Base-by-base conservation (phyloP, 2,888 invertebrate genomes). In the Latrodectus elegans region DNA sequence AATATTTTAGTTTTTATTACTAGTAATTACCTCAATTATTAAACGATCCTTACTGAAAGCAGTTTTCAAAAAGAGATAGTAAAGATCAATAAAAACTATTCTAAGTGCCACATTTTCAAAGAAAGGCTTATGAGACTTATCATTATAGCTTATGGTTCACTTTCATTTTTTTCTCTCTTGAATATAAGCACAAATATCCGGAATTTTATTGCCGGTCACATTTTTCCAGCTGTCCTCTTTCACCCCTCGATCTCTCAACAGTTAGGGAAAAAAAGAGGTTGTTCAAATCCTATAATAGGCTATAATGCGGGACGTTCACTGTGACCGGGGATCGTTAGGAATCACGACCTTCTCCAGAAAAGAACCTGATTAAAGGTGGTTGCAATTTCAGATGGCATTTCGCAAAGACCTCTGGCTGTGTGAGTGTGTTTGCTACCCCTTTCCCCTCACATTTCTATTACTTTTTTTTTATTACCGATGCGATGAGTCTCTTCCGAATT, bases 251-350 rank as follows among this genome's bases (percentile, higher is more conserved):
- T 64, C 17, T 38, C 65, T 65, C 17, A 49, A 53, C 74, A 22
- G 26, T 76, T 67, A 51, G n/a, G n/a, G n/a, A 65, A 53, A 51
- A 52, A 65, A 81, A 71, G 72, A 60, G 53, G 53, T 51, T 53
- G 68, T 75, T 11, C 17, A 68, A 60, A 82, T 75, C 75, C 68
- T 60, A 17, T 70, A 53, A 75, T 68, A 68, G 68, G 70, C 70
- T 75, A 82, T 82, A 75, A 82, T 17, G 17, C 17, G 17, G 38
- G 74, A 75, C 68, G 51, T 80, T 70, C 72, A 60, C 71, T 53
- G 38, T 67, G 68, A 75, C 82, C 70, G 51, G 68, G n/a, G 60
- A 65, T 75, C 82, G 75, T 82, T 75, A 82, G 82, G 68, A 82
- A 82, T 75, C 75, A 75, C 74, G 82, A 60, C 75, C 74, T 53